phyloP scores from a whole-genome alignment of 1,140 invertebrate genomes.

The Habropoda laboriosa region DNA sequence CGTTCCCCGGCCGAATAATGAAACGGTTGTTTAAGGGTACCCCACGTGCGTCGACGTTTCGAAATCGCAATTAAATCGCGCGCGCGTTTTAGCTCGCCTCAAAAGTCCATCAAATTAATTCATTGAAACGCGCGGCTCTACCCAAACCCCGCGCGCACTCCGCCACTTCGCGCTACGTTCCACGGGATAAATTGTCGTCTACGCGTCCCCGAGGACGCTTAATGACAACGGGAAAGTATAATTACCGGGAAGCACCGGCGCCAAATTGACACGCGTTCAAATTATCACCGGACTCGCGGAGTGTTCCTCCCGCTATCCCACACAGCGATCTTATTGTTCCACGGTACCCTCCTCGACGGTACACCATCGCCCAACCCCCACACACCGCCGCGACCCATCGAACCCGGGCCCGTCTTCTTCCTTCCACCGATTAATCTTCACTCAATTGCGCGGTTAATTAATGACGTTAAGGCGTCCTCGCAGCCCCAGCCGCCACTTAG shows the following conservation, averaged over 20 bases:
- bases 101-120: conserved; percentile 53
- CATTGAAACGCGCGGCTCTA: conserved; percentile 21
- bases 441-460: conserved; percentile 74
- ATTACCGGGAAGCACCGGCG: conserved; percentile 49
- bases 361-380: conserved; percentile 21
- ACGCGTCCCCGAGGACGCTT: conserved; percentile 29
- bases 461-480: conserved; percentile 65
- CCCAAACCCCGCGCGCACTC: neutral
- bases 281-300: conserved; percentile 57
- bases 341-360: conserved; percentile 47
- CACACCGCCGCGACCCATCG: neutral
- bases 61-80: conserved; percentile 48
- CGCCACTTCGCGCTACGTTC: conserved; percentile 4
- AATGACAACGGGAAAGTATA: conserved; percentile 60
- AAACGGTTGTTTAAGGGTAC: conserved; percentile 39
- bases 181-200: conserved; percentile 53
- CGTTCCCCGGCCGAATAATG: conserved; percentile 23
- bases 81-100: conserved; percentile 37
- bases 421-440: conserved; percentile 69
- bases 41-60: conserved; percentile 10
- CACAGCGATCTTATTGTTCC: conserved; percentile 66
- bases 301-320: conserved; percentile 59
- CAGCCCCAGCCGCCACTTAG: conserved; percentile 62
- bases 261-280: conserved; percentile 68
- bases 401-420: conserved; percentile 37